Conservation (phyloP, 53 echinoderm and acorn worm genomes). For the Echinarachnius parma region DNA sequence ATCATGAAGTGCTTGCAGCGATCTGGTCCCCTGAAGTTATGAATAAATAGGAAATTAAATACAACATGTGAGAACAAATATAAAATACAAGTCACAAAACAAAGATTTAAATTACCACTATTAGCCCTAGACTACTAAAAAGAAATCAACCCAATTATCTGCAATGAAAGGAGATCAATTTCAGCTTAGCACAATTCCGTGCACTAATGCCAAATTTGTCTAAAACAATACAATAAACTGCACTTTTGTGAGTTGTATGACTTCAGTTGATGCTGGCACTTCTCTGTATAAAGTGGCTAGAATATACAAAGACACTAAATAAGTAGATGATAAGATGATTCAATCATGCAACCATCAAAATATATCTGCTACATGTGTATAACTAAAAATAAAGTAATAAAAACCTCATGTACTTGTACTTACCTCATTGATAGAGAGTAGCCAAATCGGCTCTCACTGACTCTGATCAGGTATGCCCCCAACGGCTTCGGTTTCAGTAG, state of each 20-base stretch:
- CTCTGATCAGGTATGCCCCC: slow-evolving; percentile 73
- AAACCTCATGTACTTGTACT: neutral
- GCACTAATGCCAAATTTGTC: too few relatives aligned
- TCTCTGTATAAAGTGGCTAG: neutral
- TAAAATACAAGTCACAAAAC: neutral
- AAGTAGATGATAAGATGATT: neutral
- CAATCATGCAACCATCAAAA: neutral
- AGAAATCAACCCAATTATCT: too few relatives aligned
- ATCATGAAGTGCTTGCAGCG: slow-evolving; percentile 97
- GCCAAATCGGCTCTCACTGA: slow-evolving; percentile 96
- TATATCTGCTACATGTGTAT: neutral
- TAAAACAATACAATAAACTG: too few relatives aligned
- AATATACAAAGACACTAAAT: neutral
- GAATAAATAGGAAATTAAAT: too few relatives aligned
- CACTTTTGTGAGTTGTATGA: too few relatives aligned
- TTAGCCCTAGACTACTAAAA: too few relatives aligned
- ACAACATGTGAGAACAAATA: too few relatives aligned
- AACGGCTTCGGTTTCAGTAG: slow-evolving; percentile 48
- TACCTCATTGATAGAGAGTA: slow-evolving; percentile 86
- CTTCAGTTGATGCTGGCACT: too few relatives aligned
- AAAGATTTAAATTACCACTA: neutral
- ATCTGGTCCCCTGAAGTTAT: slow-evolving; percentile 41
- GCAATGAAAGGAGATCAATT: too few relatives aligned
- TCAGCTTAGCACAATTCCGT: too few relatives aligned
- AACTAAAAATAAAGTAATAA: neutral